phyloP scores from a whole-genome alignment of 2,797 vertebrate species.

The Microtus californicus region DNA sequence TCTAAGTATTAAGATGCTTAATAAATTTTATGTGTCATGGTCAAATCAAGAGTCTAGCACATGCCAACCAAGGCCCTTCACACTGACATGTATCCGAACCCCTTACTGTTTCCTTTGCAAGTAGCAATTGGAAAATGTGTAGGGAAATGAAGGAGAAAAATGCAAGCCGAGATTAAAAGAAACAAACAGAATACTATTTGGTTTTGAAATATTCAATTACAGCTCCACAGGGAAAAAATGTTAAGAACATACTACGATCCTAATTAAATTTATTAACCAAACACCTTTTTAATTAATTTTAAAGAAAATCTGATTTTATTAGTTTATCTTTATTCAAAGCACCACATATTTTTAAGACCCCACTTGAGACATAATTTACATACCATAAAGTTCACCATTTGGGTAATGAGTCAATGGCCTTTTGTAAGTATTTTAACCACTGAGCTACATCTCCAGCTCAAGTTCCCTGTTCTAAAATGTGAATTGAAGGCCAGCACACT shows the following conservation, averaged over 20 bases:
- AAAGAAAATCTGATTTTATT: conserved; percentile 27
- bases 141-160: not conserved
- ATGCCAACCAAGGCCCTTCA: not conserved
- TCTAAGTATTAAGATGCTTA: not conserved
- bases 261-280: conserved; percentile 34
- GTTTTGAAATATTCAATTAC: conserved; percentile 26
- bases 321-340: conserved; percentile 24
- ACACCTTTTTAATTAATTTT: conserved; percentile 15
- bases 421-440: not conserved
- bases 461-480: not conserved
- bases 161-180: not conserved
- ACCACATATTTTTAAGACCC: conserved; percentile 17
- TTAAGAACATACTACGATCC: not conserved
- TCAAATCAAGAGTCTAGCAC: not conserved
- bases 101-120: not conserved
- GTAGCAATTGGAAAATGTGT: not conserved
- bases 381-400: not conserved
- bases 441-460: not conserved
- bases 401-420: not conserved
- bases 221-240: not conserved
- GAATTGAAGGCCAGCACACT: not conserved
- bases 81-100: not conserved
- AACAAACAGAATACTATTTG: not conserved
- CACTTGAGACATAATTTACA: conserved; percentile 23
- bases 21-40: not conserved